phyloP scores from a whole-genome alignment of 2,797 vertebrate species.

The Sciurus vulgaris region DNA sequence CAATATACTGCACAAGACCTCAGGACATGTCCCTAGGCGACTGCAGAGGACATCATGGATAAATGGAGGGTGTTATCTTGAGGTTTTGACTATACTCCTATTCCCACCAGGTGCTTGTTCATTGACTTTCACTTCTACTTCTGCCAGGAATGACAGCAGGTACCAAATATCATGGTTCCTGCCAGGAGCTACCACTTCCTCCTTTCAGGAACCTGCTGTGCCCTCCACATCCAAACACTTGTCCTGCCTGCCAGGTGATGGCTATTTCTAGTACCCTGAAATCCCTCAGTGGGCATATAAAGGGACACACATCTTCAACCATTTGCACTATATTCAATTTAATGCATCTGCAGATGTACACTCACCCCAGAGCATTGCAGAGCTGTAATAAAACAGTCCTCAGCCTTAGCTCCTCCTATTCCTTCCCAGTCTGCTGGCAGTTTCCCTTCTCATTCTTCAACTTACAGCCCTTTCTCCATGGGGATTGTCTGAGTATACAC shows the following conservation, averaged over 20 bases:
- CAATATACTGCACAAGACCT: neutral
- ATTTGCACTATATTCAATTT: neutral
- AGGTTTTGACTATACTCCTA: neutral
- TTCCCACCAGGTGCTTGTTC: neutral
- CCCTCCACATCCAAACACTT: neutral
- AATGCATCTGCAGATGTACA: neutral
- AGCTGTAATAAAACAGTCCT: neutral
- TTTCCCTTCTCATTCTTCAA: neutral
- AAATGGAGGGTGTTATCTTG: neutral
- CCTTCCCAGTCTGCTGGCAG: too few species aligned
- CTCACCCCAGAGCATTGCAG: neutral
- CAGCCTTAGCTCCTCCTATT: neutral
- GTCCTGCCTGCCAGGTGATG: neutral
- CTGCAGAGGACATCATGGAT: neutral
- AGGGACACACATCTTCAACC: neutral
- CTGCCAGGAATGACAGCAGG: neutral
- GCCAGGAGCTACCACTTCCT: neutral
- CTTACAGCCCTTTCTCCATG: neutral
- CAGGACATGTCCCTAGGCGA: neutral
- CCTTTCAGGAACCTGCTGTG: neutral
- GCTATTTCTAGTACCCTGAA: neutral
- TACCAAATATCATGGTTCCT: neutral
- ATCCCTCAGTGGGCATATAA: neutral
- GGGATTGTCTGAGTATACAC: neutral
- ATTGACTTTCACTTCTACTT: neutral